Evolutionary conservation across 2,797 vertebrate species (phyloP), one percentile per base, ranked within the genome.

Genomic region (Amazona ochrocephala): DNA sequence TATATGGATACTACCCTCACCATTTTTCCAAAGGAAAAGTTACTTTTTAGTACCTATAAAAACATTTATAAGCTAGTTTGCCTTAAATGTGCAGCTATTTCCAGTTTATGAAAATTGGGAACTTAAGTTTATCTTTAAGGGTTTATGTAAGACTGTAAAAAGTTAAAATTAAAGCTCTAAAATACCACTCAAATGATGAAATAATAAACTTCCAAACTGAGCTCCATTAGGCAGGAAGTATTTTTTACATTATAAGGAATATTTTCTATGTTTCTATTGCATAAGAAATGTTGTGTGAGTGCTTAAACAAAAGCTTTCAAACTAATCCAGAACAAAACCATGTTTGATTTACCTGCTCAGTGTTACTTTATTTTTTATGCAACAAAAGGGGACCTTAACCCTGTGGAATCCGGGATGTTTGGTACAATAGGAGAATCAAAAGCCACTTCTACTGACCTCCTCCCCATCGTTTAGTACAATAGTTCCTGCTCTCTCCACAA

Each of bases 381-480:
- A 75, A 86, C 18, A 66, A 60, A 70, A 75, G 21, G 76, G 32
- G 34, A 84, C 29, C 18, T 87, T 64, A 75, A 78, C 20, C 1
- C 0, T 66, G 22, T 44, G 27, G 29, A 86, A 81, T 84, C 32
- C n/a, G n/a, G 26, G 10, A 90, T 54, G 9, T 45, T 37, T 86
- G 47, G 51, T 81, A 56, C 30, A 90, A 79, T 7, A 84, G 51
- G 11, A 86, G 27, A 91, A 21, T 73, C 50, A 48, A 70, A 89
- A 93, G 58, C 34, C 91, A 65, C 70, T 93, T 87, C 47, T 89
- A 97, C 98, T 70, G 87, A 99, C 99, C 99, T 99, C 99, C 98
- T 99, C 99, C 41, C 99, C 99, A 72, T 99, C 99, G 2, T 99
- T 99, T 81, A 99, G 98, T 68, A 99, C 99, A 80, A 99, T 98